These are phyloP conservation scores for Andrena haemorrhoa DNA, from an alignment of 2,888 invertebrate genomes.

Conservation along the genomic window DNA sequence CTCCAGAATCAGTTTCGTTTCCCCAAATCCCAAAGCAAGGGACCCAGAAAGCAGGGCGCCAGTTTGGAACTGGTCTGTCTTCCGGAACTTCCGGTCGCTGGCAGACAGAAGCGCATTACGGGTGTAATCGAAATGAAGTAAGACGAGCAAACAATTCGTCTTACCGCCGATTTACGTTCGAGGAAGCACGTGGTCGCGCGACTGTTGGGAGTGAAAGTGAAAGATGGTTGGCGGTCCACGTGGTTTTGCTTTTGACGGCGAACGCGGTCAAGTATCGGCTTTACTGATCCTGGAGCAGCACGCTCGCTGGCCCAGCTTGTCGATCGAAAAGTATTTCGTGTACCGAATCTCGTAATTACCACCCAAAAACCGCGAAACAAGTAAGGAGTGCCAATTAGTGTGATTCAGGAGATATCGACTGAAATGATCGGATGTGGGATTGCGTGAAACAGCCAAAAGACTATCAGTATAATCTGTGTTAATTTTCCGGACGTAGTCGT, in stretches of 20 bases:
- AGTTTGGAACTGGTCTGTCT: background rate
- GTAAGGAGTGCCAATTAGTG: background rate
- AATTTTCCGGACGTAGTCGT: background rate
- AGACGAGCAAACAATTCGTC: background rate
- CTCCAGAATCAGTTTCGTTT: background rate
- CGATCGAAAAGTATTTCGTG: slow-evolving; percentile 1
- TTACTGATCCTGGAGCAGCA: slow-evolving; percentile 39
- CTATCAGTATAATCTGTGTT: background rate
- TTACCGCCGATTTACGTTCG: slow-evolving; percentile 50
- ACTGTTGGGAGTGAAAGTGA: slow-evolving; percentile 74
- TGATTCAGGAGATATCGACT: background rate
- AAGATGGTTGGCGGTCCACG: slow-evolving; percentile 72
- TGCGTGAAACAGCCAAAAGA: background rate
- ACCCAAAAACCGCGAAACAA: background rate
- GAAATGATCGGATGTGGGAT: background rate
- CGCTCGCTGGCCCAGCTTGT: background rate
- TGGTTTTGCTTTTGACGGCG: slow-evolving; percentile 63
- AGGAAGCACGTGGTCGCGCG: slow-evolving; percentile 68
- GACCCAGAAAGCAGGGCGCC: background rate
- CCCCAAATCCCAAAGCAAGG: background rate
- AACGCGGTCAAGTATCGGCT: slow-evolving; percentile 57
- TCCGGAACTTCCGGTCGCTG: background rate
- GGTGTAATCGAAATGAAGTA: slow-evolving; percentile 1
- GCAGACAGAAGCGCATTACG: background rate
- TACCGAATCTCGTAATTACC: slow-evolving; percentile 1